Evolutionary conservation across 2,888 invertebrate species (phyloP).

Genomic region (Eupithecia centaureata): DNA sequence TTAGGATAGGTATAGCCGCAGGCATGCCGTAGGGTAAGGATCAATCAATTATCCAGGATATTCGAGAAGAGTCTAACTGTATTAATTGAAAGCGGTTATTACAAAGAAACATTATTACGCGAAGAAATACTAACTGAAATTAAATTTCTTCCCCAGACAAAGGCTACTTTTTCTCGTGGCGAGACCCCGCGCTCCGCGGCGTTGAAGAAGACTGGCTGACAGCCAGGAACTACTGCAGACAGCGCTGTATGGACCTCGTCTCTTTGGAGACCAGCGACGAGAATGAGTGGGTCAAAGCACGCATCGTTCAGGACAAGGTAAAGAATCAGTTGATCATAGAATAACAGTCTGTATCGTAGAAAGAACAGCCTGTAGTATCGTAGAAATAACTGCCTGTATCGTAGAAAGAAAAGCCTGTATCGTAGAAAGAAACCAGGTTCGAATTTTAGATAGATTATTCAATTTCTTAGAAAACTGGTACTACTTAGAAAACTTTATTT

Average conservation of each 20-base stretch:
- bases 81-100: background rate
- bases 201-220: constrained; percentile 93
- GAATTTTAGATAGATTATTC: no score
- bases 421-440: background rate
- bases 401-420: background rate
- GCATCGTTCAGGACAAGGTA: constrained; percentile 91
- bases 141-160: constrained; percentile 73
- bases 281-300: constrained; percentile 93
- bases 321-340: constrained; percentile 36
- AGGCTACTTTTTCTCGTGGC: constrained; percentile 95
- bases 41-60: background rate
- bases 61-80: background rate
- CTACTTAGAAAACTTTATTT: no score
- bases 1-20: background rate
- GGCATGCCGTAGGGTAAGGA: no score
- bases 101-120: background rate
- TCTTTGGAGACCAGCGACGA: constrained; percentile 93
- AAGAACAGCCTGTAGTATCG: background rate
- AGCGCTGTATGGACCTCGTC: constrained; percentile 95
- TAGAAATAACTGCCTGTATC: no score
- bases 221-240: constrained; percentile 93
- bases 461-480: no score
- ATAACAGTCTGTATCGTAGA: no score
- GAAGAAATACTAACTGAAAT: background rate
- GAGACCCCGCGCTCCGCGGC: constrained; percentile 88